Conservation (phyloP, 1,140 invertebrate genomes). For the Habropoda laboriosa region DNA sequence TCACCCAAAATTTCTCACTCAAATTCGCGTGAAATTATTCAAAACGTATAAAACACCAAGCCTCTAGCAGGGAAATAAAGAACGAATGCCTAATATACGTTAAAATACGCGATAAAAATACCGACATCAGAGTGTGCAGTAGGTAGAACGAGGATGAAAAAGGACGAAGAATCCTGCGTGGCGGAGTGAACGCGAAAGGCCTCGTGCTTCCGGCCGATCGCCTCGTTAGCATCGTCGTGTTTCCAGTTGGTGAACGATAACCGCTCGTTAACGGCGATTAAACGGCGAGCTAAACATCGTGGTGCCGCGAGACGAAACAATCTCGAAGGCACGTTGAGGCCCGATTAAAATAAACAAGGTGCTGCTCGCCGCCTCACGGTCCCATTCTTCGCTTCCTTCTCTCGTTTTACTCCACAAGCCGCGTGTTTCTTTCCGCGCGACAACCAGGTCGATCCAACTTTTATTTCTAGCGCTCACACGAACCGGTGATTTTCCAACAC, state of each 20-base stretch:
- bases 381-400: conserved; percentile 30
- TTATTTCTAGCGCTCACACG: conserved; percentile 44
- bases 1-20: too few species aligned
- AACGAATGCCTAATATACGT: background rate
- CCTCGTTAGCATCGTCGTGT: conserved; percentile 75
- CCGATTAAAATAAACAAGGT: conserved; percentile 77
- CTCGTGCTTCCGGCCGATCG: conserved; percentile 73
- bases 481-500: background rate
- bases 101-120: conserved; percentile 15
- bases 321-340: conserved; percentile 68
- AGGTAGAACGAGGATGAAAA: conserved; percentile 12
- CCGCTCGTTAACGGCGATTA: conserved; percentile 79
- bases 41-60: too few species aligned
- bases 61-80: too few species aligned
- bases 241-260: conserved; percentile 78
- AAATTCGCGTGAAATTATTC: too few species aligned
- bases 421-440: conserved; percentile 44
- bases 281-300: conserved; percentile 77
- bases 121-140: background rate
- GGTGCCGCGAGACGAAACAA: conserved; percentile 78
- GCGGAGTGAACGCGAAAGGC: conserved; percentile 59
- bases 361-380: conserved; percentile 53
- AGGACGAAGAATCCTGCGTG: conserved; percentile 38
- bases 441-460: conserved; percentile 37
- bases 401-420: conserved; percentile 33